Base-by-base conservation (phyloP, 92 coral and sea anemone genomes). In the Porites lobata region DNA sequence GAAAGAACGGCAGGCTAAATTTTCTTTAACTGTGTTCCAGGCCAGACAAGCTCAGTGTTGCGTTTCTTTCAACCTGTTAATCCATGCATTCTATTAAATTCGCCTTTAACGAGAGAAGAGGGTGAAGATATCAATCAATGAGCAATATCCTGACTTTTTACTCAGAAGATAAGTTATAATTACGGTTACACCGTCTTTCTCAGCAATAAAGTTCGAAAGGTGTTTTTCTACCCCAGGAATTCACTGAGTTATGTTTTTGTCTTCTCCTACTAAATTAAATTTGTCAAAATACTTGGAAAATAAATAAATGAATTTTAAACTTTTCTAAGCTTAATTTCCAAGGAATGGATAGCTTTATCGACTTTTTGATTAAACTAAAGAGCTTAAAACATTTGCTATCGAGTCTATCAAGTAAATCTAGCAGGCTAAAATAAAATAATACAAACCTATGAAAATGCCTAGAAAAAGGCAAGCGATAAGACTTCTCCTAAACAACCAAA, bases 401-500 rank as follows among this genome's bases (percentile, higher is more conserved):
- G 6, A 8, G 10, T 8, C 17, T 32, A 53, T 26, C 15, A 38
- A 17, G 3, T 1, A 61, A 61, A 24, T 56, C 10, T 9, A 1
- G 14, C 1, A 59, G 21, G 29, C n/a, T 19, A 21, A 53, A 38
- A 10, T 4, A 71, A 72, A 47, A 18, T 56, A 26, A 21, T 17
- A 84, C 87, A 4, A 84, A 84, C 87, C 87, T 84, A 65, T 32
- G 8, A 61, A 50, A 61, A 50, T 63, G 64, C 81, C 15, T 26
- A 84, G 26, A 11, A 75, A 20, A 62, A 84, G 26, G 15, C 51
- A 84, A 38, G 72, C 24, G 50, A 74, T 24, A 22, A 84, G 73
- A 50, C 63, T 15, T 58, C 47, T 52, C 80, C 71, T 61, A 73
- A 65, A 50, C 87, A 84, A 75, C 87, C 87, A 84, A 62, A 84